These are phyloP conservation scores for Nylanderia fulva DNA, from an alignment of 1,140 invertebrate genomes.

Conservation along the genomic window DNA sequence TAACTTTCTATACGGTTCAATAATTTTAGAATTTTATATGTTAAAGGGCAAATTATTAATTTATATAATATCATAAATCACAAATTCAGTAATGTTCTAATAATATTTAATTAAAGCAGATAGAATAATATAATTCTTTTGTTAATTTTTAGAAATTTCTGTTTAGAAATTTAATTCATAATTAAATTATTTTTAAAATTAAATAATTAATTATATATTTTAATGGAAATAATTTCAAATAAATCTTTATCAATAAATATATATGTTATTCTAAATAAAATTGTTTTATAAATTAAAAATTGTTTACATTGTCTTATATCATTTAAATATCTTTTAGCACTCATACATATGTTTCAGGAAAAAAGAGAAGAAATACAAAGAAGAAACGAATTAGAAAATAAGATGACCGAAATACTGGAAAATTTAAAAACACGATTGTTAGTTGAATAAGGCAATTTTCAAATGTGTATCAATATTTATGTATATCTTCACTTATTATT, in stretches of 20 bases:
- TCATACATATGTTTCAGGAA: constrained; percentile 76
- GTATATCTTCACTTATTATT: not conserved
- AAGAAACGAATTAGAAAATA: constrained; percentile 76
- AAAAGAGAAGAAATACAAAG: constrained; percentile 71
- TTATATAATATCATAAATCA: too few species aligned
- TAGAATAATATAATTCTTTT: too few species aligned
- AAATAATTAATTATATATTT: not conserved
- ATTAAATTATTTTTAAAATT: not conserved
- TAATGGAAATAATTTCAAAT: not conserved
- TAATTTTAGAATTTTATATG: too few species aligned
- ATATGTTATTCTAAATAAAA: not conserved
- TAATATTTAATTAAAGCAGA: too few species aligned
- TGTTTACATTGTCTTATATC: not conserved
- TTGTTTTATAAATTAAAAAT: not conserved
- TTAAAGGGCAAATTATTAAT: too few species aligned
- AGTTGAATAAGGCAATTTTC: constrained; percentile 70
- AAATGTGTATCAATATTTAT: constrained; percentile 24
- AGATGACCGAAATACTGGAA: constrained; percentile 79
- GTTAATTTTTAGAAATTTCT: not conserved
- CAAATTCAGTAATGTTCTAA: too few species aligned
- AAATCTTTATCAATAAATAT: not conserved
- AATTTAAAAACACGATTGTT: constrained; percentile 79
- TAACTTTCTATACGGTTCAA: too few species aligned
- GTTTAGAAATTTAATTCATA: not conserved
- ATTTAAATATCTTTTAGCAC: not conserved